Evolutionary conservation across 1,140 invertebrate species (phyloP), one percentile per base, ranked within the genome.

Genomic region (Brachionus koreanus): DNA sequence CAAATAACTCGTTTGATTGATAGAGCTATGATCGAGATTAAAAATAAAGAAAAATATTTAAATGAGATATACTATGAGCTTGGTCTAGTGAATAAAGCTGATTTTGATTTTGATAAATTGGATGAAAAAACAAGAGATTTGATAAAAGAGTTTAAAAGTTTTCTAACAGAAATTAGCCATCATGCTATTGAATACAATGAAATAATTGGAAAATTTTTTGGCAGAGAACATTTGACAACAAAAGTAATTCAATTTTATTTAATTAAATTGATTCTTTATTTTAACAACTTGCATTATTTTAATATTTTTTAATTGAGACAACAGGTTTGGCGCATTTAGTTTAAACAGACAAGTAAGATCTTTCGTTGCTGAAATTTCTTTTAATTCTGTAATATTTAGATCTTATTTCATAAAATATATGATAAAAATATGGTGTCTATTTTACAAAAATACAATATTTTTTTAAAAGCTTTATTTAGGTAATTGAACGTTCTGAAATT

Each of bases 121-220:
- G 35, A 69, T 46, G 39, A 74, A 19, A 42, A 74, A 43, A 29
- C 4, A 35, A 16, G 16, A 61, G 16, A 61, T 23, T 57, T 77
- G 16, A 37, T 77, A 12, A 57, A n/a, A 0, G 49, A 77, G 6
- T 81, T 65, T 42, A 81, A 81, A 19, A 67, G 65, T 65, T 57
- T 88, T 16, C 87, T 86, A 84, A 96, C 95, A 1, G 96, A 99
- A 89, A 94, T 98, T 42, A 89, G 98, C 19, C 96, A 98, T 86
- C 96, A 98, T 91, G 90, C 98, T 7, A 95, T 98, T 85, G 94
- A 95, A 25, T 98, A 95, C 85, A 95, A 95, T 85, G 97, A 96
- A 87, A 95, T 94, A n/a, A 95, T 96, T 5, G 93, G 93, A 88
- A 94, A 96, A 42, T 98, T 98, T 88, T 95, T 97, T 87, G 96